These are phyloP conservation scores for Ivindomyrus marchei DNA, from an alignment of 2,113 vertebrate species.

Conservation along the genomic window DNA sequence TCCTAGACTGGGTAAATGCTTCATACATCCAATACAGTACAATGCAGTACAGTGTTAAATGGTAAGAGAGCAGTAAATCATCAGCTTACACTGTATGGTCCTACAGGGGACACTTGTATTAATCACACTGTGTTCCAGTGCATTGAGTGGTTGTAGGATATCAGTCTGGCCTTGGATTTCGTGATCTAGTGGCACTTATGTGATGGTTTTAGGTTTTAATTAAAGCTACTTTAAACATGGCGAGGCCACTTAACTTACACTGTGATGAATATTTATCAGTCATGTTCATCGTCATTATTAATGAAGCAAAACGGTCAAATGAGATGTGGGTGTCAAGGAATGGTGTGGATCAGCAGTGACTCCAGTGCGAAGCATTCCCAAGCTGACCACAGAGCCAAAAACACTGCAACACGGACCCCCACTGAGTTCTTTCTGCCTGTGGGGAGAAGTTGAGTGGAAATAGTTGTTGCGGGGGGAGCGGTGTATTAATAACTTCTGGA, in stretches of 20 bases:
- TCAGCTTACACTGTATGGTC: background rate
- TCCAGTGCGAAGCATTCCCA: background rate
- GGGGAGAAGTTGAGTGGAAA: background rate
- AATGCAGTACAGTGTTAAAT: background rate
- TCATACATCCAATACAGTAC: background rate
- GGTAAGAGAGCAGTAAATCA: background rate
- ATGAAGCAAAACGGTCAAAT: background rate
- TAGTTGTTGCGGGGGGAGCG: background rate
- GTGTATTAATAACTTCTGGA: background rate
- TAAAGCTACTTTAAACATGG: background rate
- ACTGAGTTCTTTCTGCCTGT: background rate
- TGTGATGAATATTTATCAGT: background rate
- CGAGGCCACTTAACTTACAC: background rate
- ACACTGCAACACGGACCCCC: background rate
- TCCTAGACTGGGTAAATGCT: background rate
- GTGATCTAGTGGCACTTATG: background rate
- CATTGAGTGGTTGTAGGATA: background rate
- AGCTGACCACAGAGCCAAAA: background rate
- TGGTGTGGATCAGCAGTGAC: background rate
- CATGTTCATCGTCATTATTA: background rate
- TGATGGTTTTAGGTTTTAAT: background rate
- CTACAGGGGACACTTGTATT: background rate
- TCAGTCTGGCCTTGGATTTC: background rate
- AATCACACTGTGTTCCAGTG: background rate
- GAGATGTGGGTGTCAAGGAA: background rate